Base-by-base conservation (phyloP, 2,888 invertebrate species). In the Pasiphila rectangulata region DNA sequence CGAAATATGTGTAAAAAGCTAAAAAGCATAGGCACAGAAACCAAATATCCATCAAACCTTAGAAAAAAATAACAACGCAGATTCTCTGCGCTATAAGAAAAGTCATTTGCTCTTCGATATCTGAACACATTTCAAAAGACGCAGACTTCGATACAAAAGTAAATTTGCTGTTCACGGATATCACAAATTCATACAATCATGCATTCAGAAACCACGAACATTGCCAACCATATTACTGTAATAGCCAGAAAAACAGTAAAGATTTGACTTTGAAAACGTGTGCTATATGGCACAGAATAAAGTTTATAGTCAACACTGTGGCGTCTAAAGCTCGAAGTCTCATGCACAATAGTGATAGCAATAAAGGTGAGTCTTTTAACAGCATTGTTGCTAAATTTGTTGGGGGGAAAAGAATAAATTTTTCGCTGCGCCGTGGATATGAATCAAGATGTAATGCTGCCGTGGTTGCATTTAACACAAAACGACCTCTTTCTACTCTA, bases 261-360 rank as follows among this genome's bases (percentile, higher is more conserved):
- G 32, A 32, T 32, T 19, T 10, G 10, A 32, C 5, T 10, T 19
- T 32, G 5, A 32, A 19, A 10, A 32, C 32, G 32, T 32, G 32
- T 19, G 3, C 32, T n/a, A 17, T 32, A 32, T 32, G 32, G 32
- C 32, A 32, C 32, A 32, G 32, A 13, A 34, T 34, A 4, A 34
- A 34, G 5, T 34, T 34, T 7, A 34, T 34, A 34, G 20, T 34
- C 1, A 38, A n/a, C 16, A 25, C 17, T 39, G 29, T 39, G 6
- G 39, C 39, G 12, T 7, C 39, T 39, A 20, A 39, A 29, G 12
- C 39, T 21, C 27, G 39, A 39, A 39, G 39, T 20, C 15, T 39
- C 1, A 39, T 39, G 29, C 39, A 39, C 19, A 29, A 39, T 39
- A 20, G 27, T 9, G 39, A 39, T 29, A 39, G 39, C 29, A 29